phyloP scores from a whole-genome alignment of 2,113 vertebrate genomes.

The Thalassarche chlororhynchos region DNA sequence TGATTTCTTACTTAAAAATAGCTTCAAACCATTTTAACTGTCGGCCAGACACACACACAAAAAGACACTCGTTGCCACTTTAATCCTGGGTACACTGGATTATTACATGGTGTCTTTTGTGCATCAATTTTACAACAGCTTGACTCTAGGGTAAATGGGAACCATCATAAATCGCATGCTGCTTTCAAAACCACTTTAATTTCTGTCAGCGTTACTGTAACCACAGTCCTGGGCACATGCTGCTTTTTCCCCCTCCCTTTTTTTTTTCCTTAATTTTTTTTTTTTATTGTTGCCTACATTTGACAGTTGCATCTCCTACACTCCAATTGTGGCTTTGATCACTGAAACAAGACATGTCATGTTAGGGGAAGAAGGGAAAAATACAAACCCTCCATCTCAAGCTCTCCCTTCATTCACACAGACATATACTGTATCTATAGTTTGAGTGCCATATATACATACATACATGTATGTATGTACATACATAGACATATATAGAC shows the following conservation, averaged over 20 bases:
- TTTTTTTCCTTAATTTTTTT: background rate
- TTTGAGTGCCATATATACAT: background rate
- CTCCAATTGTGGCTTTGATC: slow-evolving; percentile 75
- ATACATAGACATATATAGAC: accelerated
- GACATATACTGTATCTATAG: background rate
- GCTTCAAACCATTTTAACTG: slow-evolving; percentile 48
- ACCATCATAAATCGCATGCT: slow-evolving; percentile 77
- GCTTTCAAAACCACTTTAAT: slow-evolving; percentile 85
- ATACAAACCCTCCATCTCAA: slow-evolving; percentile 21
- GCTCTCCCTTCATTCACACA: background rate
- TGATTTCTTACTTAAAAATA: slow-evolving; percentile 53
- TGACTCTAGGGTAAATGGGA: slow-evolving; percentile 78
- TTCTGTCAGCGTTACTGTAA: slow-evolving; percentile 77
- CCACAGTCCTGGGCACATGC: slow-evolving; percentile 66
- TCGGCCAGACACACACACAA: slow-evolving; percentile 9
- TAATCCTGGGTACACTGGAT: slow-evolving; percentile 65
- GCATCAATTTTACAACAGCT: slow-evolving; percentile 79
- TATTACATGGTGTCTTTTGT: slow-evolving; percentile 77
- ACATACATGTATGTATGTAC: accelerated
- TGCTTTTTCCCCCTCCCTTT: background rate
- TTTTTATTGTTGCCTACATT: slow-evolving; percentile 49
- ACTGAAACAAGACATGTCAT: slow-evolving; percentile 77
- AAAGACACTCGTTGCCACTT: slow-evolving; percentile 66
- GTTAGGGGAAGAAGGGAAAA: slow-evolving; percentile 38
- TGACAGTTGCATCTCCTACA: slow-evolving; percentile 78